Conservation (phyloP, 2,888 invertebrate genomes). For the Himalopsyche anomala region DNA sequence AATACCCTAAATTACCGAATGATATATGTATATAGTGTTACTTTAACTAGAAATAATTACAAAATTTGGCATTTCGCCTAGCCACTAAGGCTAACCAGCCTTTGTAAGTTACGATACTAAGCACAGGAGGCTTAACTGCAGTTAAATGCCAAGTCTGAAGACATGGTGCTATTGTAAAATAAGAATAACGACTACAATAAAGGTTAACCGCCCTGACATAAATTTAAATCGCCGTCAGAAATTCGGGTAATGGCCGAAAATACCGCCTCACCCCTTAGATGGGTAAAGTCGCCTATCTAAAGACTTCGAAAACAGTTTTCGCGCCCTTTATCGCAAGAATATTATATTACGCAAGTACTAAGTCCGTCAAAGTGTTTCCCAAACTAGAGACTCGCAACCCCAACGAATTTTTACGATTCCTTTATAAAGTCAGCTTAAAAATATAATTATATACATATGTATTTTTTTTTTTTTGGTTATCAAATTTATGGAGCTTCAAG, state of each 20-base stretch:
- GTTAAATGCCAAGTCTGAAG: neutral
- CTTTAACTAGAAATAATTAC: neutral
- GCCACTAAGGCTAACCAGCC: neutral
- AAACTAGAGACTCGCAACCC: too few species aligned
- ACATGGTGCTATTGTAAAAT: neutral
- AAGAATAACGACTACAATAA: conserved; percentile 29
- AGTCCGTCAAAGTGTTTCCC: too few species aligned
- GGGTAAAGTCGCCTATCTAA: neutral
- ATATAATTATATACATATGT: too few species aligned
- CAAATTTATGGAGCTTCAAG: too few species aligned
- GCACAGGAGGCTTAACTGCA: neutral
- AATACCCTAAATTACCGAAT: too few species aligned
- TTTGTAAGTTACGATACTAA: neutral
- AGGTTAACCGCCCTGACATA: conserved; percentile 8
- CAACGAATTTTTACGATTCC: too few species aligned
- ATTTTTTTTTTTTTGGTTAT: too few species aligned
- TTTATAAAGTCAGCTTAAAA: too few species aligned
- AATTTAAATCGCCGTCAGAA: neutral
- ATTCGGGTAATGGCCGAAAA: conserved; percentile 9
- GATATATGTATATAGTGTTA: too few species aligned
- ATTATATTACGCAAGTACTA: neutral
- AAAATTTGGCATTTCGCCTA: neutral
- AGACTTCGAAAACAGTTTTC: conserved; percentile 34
- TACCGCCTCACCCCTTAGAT: neutral
- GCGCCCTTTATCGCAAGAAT: conserved; percentile 31